Evolutionary conservation across 2,113 vertebrate species (phyloP).

Genomic region (Neolamprologus devosi): DNA sequence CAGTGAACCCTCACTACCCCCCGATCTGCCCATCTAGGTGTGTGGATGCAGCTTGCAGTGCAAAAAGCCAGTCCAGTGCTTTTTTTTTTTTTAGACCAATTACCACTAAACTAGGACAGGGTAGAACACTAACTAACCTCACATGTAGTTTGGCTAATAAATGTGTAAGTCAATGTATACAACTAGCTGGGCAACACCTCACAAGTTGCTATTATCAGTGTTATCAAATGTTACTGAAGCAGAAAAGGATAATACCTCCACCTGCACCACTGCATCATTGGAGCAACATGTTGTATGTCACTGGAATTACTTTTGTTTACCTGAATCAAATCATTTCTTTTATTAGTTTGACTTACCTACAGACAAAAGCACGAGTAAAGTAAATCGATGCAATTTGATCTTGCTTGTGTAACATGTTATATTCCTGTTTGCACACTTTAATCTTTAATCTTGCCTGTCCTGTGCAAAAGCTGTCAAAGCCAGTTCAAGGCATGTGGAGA

Average conservation of each 20-base stretch:
- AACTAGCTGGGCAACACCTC: neutral
- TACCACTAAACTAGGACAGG: neutral
- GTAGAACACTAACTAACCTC: neutral
- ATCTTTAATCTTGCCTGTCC: neutral
- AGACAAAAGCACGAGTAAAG: neutral
- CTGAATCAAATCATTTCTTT: fast-evolving
- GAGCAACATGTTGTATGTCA: neutral
- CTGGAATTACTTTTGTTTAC: neutral
- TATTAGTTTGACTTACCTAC: neutral
- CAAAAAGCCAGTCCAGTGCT: neutral
- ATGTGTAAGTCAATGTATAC: neutral
- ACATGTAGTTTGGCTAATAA: neutral
- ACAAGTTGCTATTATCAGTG: neutral
- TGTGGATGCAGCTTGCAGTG: neutral
- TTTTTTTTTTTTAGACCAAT: neutral
- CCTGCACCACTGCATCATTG: neutral
- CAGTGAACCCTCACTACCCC: neutral
- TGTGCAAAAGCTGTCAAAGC: neutral
- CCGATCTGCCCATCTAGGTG: neutral
- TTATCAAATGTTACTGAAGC: neutral
- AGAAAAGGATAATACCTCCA: neutral
- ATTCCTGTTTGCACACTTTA: neutral
- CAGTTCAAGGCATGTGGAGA: neutral
- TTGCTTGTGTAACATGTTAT: neutral
- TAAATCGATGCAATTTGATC: neutral